Evolutionary conservation across 2,888 invertebrate genomes (phyloP), one percentile per base, ranked within the genome.

Genomic region (Cetonia aurata): DNA sequence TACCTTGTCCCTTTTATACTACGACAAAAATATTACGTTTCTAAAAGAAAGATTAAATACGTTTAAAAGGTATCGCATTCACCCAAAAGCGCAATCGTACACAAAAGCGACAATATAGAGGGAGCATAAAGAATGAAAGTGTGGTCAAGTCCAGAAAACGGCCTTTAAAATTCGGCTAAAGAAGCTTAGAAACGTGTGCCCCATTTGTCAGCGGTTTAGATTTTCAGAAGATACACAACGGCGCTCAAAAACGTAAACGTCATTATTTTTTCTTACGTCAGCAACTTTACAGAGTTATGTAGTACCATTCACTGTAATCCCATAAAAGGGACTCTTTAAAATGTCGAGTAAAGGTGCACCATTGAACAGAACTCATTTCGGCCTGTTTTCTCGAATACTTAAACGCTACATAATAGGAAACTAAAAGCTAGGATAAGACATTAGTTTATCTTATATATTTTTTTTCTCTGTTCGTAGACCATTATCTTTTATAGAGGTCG

Each of bases 261-360:
- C 48, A 48, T 62, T 62, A 62, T 48, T 33, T 62, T 62, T 48
- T 48, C 62, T 62, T 62, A 62, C 62, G 50, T 62, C 62, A 62
- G 62, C 62, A 48, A 62, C 48, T 62, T 62, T 62, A 62, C 62
- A 6, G 48, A 62, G 31, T 37, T 37, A 62, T 50, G 48, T 62
- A 48, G 48, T 15, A 48, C 62, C 62, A 25, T 62, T 62, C 62
- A 46, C 48, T 13, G 48, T 62, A 62, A 62, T 62, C 62, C 62
- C 48, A 62, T 62, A 62, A 62, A 46, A 48, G 62, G 25, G 48
- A 15, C 31, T 31, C 62, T 62, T 42, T 37, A 48, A 62, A 48
- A 62, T 33, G 33, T 62, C 56, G 33, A 62, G 48, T 46, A 13
- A 62, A 33, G 48, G 31, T 48, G 62, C 33, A 15, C 48, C 48